Base-by-base conservation (phyloP, 1,140 invertebrate genomes). In the Glossosoma conforme region DNA sequence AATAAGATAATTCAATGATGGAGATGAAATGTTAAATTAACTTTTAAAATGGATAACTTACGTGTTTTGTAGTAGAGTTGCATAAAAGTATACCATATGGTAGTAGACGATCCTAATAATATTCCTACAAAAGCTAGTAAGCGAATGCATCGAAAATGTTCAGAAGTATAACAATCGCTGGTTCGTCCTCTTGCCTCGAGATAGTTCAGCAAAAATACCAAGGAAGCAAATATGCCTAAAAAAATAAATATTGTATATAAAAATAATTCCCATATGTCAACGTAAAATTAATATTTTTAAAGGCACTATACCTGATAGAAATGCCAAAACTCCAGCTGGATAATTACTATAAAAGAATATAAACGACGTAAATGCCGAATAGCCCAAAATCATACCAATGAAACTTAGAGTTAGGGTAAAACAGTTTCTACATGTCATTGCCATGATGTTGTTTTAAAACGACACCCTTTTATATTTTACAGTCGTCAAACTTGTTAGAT, bases 361-460 rank as follows among this genome's bases (percentile, higher is more conserved):
- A 20, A 53, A 58, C n/a, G 45, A 43, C 4, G 54, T 25, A 41
- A 58, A 58, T 13, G 32, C 47, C 11, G 43, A 48, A 44, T 54
- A 49, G 19, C 52, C 52, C 30, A 51, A 32, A 21, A 54, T 36
- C 5, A 54, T 43, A 11, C 52, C 56, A 24, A 58, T 50, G 24
- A 54, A 45, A 37, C 53, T 52, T 13, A 68, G 58, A 30, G 53
- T 28, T 28, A 37, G 17, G 3, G 35, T 37, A 24, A 48, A 13
- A 40, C 35, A 48, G 20, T 48, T 48, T 14, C 45, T 20, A n/a
- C 21, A 40, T 22, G 45, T 28, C 14, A 48, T 13, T 24, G 45
- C 35, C 45, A 48, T 48, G 22, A 15, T 48, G 20, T n/a, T 13
- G n/a, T n/a, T n/a, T n/a, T n/a, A n/a, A n/a, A n/a, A n/a, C n/a